Evolutionary conservation across 2,888 invertebrate species (phyloP).

Genomic region (Pinctada fucata): DNA sequence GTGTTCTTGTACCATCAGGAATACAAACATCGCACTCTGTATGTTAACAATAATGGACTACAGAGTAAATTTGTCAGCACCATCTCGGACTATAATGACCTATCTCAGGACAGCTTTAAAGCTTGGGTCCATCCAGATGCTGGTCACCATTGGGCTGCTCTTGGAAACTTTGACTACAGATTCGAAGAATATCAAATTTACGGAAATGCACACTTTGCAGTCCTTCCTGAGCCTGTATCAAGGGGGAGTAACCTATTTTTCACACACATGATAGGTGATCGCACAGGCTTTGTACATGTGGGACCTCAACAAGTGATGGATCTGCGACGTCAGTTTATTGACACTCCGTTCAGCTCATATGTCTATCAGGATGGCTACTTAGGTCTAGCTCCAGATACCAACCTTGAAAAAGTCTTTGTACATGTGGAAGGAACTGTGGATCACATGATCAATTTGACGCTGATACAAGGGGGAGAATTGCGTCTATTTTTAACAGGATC

Average conservation of each 20-base stretch:
- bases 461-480: constrained; percentile 61
- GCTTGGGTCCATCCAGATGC: constrained; percentile 64
- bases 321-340: constrained; percentile 56
- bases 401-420: constrained; percentile 60
- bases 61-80: constrained; percentile 47
- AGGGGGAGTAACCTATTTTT: constrained; percentile 57
- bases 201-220: constrained; percentile 65
- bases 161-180: constrained; percentile 49
- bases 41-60: constrained; percentile 56
- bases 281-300: constrained; percentile 61
- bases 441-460: constrained; percentile 62
- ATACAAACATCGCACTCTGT: constrained; percentile 59
- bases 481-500: constrained; percentile 61
- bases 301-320: constrained; percentile 65
- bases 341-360: constrained; percentile 65
- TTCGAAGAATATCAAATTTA: constrained; percentile 66
- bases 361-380: constrained; percentile 63
- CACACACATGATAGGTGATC: constrained; percentile 66
- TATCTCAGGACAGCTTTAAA: constrained; percentile 61
- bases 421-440: constrained; percentile 63
- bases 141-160: constrained; percentile 57
- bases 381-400: constrained; percentile 63
- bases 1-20: constrained; percentile 61
- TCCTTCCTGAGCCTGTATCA: constrained; percentile 55
- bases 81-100: constrained; percentile 55